A percentile compares a stretch with the other conserved stretches of the same genome.
phyloP scores from a whole-genome alignment of 2,797 vertebrate genomes.

The Sebastiscus albofasciatus region DNA sequence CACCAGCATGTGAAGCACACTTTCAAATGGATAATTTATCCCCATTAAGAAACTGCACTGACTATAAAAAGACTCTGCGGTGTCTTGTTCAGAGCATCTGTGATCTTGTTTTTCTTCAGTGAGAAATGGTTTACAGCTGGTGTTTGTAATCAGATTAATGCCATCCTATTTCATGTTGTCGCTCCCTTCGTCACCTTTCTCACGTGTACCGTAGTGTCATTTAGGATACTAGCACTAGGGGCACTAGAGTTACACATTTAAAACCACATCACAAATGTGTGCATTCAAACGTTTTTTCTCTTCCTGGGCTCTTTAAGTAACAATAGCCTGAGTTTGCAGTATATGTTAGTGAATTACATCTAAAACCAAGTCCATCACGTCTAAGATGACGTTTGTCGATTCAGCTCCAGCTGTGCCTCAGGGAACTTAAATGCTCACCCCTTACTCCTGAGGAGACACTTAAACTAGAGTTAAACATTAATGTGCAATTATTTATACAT shows the following conservation, averaged over 20 bases:
- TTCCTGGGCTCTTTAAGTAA: background rate
- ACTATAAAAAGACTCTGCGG: background rate
- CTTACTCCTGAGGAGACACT: slow-evolving; percentile 45
- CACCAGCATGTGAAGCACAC: slow-evolving; percentile 1
- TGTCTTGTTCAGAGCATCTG: slow-evolving; percentile 13
- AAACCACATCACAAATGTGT: background rate
- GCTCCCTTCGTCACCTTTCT: background rate
- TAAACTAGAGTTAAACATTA: slow-evolving; percentile 69
- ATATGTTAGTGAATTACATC: background rate
- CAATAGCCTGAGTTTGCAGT: slow-evolving; percentile 16
- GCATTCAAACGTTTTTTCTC: background rate
- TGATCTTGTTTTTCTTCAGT: background rate
- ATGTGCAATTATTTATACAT: slow-evolving; percentile 69
- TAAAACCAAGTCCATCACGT: slow-evolving; percentile 19
- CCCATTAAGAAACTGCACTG: slow-evolving; percentile 11
- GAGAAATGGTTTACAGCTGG: slow-evolving; percentile 20
- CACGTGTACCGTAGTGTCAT: background rate
- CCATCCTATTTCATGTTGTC: background rate
- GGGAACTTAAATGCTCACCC: slow-evolving; percentile 27
- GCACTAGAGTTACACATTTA: background rate
- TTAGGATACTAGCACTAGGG: background rate
- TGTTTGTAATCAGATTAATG: slow-evolving; percentile 17
- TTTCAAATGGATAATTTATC: slow-evolving; percentile 39
- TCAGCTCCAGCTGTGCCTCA: slow-evolving; percentile 21
- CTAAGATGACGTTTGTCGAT: slow-evolving; percentile 29